These are phyloP conservation scores for Rousettus leschenaultii DNA, from an alignment of 2,113 vertebrate genomes.

Conservation along the genomic window DNA sequence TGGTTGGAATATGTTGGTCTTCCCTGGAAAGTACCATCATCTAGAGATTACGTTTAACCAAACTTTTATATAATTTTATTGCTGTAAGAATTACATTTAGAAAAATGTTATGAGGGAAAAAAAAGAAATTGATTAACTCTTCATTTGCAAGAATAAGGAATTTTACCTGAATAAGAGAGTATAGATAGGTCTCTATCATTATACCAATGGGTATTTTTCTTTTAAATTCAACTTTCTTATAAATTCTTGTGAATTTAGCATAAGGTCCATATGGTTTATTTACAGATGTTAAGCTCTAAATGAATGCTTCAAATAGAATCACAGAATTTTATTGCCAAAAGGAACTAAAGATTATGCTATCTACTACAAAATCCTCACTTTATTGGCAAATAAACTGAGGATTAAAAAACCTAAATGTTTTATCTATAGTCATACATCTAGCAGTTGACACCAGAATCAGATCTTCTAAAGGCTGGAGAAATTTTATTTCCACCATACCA, in stretches of 20 bases:
- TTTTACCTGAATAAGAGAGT: background rate
- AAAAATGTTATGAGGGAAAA: background rate
- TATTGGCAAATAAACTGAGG: slow-evolving; percentile 46
- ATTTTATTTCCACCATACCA: background rate
- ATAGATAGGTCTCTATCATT: background rate
- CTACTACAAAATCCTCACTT: slow-evolving; percentile 27
- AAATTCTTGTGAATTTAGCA: slow-evolving; percentile 2
- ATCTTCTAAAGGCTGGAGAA: background rate
- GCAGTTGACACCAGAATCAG: background rate
- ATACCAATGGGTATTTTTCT: background rate
- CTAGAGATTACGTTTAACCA: background rate
- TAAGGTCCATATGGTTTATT: slow-evolving; percentile 17
- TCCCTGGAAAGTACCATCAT: background rate
- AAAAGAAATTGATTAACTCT: background rate
- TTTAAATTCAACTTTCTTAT: slow-evolving; percentile 11
- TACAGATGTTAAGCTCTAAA: slow-evolving; percentile 27
- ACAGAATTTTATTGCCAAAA: slow-evolving; percentile 52
- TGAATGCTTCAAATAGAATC: slow-evolving; percentile 36
- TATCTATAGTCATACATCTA: background rate
- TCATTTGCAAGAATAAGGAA: background rate
- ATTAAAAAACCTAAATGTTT: slow-evolving; percentile 24
- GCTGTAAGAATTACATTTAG: background rate
- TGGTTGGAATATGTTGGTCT: background rate
- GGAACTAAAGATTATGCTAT: background rate
- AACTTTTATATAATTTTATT: background rate